Evolutionary conservation across 2,113 vertebrate species (phyloP).

Genomic region (Cichladusa arquata): DNA sequence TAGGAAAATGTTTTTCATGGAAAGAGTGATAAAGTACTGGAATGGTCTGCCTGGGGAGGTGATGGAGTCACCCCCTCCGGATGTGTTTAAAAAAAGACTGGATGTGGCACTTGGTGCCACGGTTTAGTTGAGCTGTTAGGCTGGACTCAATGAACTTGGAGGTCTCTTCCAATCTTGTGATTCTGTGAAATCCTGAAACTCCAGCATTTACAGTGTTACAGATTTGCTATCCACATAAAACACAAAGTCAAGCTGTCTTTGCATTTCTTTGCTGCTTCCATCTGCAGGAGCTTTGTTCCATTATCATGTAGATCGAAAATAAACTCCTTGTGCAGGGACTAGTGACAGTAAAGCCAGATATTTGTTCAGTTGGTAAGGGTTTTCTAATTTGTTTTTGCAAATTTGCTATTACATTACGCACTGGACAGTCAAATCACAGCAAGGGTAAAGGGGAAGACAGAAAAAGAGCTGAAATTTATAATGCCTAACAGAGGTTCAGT

Average conservation of each 20-base stretch:
- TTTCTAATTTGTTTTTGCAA: neutral
- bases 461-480: neutral
- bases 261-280: neutral
- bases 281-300: neutral
- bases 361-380: rapidly evolving
- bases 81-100: no score
- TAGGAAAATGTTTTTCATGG: no score
- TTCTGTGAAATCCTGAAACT: neutral
- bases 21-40: no score
- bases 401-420: rapidly evolving
- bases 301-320: neutral
- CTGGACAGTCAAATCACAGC: neutral
- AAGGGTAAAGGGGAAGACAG: neutral
- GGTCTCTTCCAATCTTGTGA: no score
- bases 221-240: neutral
- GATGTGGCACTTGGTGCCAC: no score
- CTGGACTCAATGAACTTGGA: no score
- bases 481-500: neutral
- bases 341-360: rapidly evolving
- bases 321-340: neutral
- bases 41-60: no score
- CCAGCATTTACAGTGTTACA: neutral
- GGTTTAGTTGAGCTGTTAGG: no score
- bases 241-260: neutral
- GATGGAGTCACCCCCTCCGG: no score